Conservation (phyloP, 2,888 invertebrate genomes). For the Agapostemon virescens region DNA sequence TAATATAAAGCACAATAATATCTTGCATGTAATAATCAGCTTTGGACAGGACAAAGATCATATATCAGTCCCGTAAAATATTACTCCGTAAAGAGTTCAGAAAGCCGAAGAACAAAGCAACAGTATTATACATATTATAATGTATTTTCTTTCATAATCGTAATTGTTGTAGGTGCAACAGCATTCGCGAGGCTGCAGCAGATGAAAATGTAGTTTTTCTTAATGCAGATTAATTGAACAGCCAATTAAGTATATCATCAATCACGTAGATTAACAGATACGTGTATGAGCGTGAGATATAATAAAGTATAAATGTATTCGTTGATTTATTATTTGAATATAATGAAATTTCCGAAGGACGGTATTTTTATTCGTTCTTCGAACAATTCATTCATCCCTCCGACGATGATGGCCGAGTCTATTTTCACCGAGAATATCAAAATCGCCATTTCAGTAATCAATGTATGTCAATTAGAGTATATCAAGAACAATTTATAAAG, state of each 20-base stretch:
- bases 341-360: too few species aligned
- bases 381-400: too few species aligned
- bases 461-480: too few species aligned
- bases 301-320: neutral
- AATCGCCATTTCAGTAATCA: too few species aligned
- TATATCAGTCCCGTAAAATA: neutral
- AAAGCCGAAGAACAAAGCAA: neutral
- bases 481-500: too few species aligned
- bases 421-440: too few species aligned
- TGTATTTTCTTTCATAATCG: neutral
- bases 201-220: slow-evolving; percentile 1
- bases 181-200: neutral
- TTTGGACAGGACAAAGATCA: too few species aligned
- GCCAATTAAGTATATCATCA: neutral
- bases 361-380: too few species aligned
- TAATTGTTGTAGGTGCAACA: neutral
- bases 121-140: neutral
- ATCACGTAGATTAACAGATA: neutral
- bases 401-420: too few species aligned
- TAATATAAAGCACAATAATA: too few species aligned
- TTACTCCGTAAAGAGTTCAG: neutral
- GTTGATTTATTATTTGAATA: neutral
- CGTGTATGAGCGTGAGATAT: neutral
- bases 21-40: too few species aligned
- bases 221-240: neutral